Evolutionary conservation across 2,797 vertebrate genomes (phyloP).

Genomic region (Gymnocypris eckloni): DNA sequence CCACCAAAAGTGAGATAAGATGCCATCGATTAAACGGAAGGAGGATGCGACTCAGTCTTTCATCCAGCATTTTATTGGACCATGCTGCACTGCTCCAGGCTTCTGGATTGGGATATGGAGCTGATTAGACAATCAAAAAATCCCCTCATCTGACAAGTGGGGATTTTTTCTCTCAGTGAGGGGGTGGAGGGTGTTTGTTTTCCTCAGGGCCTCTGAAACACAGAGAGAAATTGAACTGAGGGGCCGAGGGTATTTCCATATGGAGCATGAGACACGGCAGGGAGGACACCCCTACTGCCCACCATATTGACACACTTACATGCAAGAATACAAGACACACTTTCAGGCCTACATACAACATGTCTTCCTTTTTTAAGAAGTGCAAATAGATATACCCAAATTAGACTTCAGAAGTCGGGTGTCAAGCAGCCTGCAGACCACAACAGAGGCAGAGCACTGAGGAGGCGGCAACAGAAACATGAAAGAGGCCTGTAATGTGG

Average conservation of each 20-base stretch:
- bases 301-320: constrained; percentile 57
- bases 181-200: constrained; percentile 42
- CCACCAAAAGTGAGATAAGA: constrained; percentile 34
- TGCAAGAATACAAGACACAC: constrained; percentile 57
- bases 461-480: constrained; percentile 80
- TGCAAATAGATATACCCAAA: constrained; percentile 58
- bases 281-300: constrained; percentile 66
- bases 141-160: constrained; percentile 63
- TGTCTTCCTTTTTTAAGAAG: constrained; percentile 14
- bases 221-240: constrained; percentile 42
- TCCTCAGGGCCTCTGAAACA: constrained; percentile 47
- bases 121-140: constrained; percentile 69
- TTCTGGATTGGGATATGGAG: constrained; percentile 60
- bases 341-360: constrained; percentile 26
- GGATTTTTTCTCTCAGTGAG: constrained; percentile 55
- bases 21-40: constrained; percentile 54
- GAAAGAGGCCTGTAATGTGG: constrained; percentile 82
- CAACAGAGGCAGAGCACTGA: constrained; percentile 81
- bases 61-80: constrained; percentile 61
- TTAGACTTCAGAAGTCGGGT: constrained; percentile 58
- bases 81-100: constrained; percentile 61
- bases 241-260: constrained; percentile 50
- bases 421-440: constrained; percentile 71
- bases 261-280: constrained; percentile 53
- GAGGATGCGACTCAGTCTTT: constrained; percentile 63